Evolutionary conservation across 2,797 vertebrate genomes (phyloP).

Genomic region (Acipenser ruthenus): DNA sequence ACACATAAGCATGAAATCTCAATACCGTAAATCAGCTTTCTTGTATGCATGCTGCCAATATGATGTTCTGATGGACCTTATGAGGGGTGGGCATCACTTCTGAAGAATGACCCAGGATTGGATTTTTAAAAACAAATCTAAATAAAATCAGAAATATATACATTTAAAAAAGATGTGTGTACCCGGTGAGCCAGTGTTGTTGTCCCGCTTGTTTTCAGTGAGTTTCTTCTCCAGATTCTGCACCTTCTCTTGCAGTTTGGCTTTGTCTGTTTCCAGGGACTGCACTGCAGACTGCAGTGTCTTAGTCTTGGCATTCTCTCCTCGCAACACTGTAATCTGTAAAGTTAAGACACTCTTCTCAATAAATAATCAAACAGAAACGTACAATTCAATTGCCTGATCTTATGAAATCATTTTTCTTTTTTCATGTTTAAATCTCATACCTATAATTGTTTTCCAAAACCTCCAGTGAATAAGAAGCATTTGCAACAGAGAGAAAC

Average conservation of each 20-base stretch:
- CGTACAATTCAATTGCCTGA: no score
- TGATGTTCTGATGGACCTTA: no score
- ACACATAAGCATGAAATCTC: not conserved
- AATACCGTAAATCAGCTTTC: not conserved
- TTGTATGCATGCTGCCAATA: not conserved
- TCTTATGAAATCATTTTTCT: no score
- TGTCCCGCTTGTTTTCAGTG: constrained; percentile 56
- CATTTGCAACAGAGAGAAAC: no score
- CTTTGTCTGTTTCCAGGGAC: constrained; percentile 80
- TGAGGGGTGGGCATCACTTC: no score
- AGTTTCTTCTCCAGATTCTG: constrained; percentile 79
- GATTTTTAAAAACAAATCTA: no score
- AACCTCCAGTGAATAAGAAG: no score
- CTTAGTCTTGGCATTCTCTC: constrained; percentile 79
- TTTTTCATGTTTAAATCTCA: no score
- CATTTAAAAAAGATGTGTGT: constrained; percentile 5
- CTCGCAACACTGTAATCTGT: constrained; percentile 77
- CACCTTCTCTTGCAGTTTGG: constrained; percentile 77
- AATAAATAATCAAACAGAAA: no score
- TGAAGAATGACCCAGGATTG: no score
- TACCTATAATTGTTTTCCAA: no score
- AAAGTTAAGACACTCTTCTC: constrained; percentile 1
- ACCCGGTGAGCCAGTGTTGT: constrained; percentile 58
- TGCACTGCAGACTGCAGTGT: constrained; percentile 78
- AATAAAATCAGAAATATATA: not conserved